Evolutionary conservation across 2,888 invertebrate species (phyloP).

Genomic region (Itoplectis maculator): DNA sequence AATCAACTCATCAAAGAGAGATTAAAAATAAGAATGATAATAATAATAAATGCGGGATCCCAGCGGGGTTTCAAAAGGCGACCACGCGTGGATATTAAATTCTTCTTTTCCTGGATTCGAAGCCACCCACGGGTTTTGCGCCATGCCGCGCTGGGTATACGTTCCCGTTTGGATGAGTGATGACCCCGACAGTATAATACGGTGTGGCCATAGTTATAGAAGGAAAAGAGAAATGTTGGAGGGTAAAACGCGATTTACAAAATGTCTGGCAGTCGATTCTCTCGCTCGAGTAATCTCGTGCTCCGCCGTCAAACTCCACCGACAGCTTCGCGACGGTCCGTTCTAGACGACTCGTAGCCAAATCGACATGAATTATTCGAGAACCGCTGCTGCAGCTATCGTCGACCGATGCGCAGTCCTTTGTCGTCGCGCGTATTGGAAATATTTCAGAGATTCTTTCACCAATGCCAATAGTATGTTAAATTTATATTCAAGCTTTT

Average conservation of each 20-base stretch:
- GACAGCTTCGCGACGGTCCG: neutral
- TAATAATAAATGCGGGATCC: neutral
- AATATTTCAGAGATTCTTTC: neutral
- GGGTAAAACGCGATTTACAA: neutral
- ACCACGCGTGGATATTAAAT: slow-evolving; percentile 41
- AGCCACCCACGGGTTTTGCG: neutral
- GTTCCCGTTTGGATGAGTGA: slow-evolving; percentile 52
- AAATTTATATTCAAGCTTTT: neutral
- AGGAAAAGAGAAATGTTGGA: neutral
- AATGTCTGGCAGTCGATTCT: slow-evolving; percentile 4
- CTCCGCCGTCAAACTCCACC: neutral
- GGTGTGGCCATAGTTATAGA: neutral
- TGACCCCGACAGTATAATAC: slow-evolving; percentile 37
- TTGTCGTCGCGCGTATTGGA: neutral
- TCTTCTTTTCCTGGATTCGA: slow-evolving; percentile 18
- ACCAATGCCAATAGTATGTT: neutral
- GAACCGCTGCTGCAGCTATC: neutral
- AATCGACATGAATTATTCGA: neutral
- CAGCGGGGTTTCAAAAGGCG: neutral
- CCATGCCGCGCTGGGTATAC: slow-evolving; percentile 29
- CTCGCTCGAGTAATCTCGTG: neutral
- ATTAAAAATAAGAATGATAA: neutral
- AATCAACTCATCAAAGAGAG: slow-evolving; percentile 19
- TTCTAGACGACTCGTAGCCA: neutral
- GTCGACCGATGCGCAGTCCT: neutral